Conservation (phyloP, 2,888 invertebrate species). For the Gastracanthus pulcherrimus region DNA sequence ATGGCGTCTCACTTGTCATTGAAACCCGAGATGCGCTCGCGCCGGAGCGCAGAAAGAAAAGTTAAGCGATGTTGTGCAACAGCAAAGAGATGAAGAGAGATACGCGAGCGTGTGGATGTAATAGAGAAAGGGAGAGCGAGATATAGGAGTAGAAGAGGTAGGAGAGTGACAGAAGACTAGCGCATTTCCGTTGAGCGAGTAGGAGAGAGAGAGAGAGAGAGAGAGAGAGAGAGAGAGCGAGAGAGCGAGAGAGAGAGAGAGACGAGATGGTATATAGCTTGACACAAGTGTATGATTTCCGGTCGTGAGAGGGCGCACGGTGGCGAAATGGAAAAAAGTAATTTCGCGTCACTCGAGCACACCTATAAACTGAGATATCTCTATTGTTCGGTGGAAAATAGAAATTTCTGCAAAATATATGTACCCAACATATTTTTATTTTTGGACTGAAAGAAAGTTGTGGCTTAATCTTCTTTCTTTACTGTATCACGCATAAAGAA, state of each 20-base stretch:
- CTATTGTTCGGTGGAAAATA: slow-evolving; percentile 39
- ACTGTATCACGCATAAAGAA: too few species aligned
- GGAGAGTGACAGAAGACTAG: slow-evolving; percentile 29
- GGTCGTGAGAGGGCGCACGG: slow-evolving; percentile 7
- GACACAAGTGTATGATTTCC: slow-evolving; percentile 52
- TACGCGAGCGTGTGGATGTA: background rate
- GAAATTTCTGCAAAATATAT: slow-evolving; percentile 16
- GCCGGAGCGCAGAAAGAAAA: slow-evolving; percentile 37
- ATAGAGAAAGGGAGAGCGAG: slow-evolving; percentile 26
- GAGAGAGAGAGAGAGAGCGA: too few species aligned
- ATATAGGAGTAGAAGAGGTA: slow-evolving; percentile 1
- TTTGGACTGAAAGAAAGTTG: background rate
- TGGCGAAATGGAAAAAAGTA: slow-evolving; percentile 53
- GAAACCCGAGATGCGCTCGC: slow-evolving; percentile 32
- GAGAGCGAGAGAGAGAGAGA: too few species aligned
- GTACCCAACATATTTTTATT: slow-evolving; percentile 20
- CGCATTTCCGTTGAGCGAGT: slow-evolving; percentile 57
- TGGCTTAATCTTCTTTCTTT: background rate
- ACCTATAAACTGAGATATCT: slow-evolving; percentile 42
- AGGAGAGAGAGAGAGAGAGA: slow-evolving; percentile 10
- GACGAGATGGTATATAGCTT: slow-evolving; percentile 28
- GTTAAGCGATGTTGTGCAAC: slow-evolving; percentile 45
- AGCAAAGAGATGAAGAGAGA: slow-evolving; percentile 48
- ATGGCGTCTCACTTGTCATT: slow-evolving; percentile 30
- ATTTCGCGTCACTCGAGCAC: slow-evolving; percentile 49